Conservation (phyloP, 2,113 vertebrate species). For the Tricholaema leucomelas region DNA sequence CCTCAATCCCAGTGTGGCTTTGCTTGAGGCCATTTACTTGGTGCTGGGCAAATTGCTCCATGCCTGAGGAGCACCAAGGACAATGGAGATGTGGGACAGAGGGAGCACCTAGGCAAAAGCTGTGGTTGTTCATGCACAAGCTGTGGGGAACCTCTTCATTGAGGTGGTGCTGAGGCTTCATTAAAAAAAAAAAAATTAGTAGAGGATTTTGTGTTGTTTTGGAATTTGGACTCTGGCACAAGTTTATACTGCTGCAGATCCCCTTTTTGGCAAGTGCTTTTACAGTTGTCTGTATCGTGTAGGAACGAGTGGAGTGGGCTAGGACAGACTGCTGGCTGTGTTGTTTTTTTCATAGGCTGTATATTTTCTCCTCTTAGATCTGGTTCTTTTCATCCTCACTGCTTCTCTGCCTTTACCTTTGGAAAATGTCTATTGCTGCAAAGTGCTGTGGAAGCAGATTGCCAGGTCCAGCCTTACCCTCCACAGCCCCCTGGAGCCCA, state of each 20-base stretch:
- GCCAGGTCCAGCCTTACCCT: not conserved
- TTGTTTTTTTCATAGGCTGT: not conserved
- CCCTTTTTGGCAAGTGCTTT: not conserved
- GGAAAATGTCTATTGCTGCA: not conserved
- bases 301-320: not conserved
- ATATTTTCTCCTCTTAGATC: conserved; percentile 12
- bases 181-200: not conserved
- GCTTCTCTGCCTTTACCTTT: not conserved
- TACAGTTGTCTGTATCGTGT: not conserved
- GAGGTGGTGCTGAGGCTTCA: not conserved
- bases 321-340: not conserved
- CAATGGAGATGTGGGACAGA: rapidly evolving
- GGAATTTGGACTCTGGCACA: not conserved
- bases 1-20: rapidly evolving
- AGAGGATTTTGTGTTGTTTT: not conserved
- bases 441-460: not conserved
- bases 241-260: not conserved
- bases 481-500: rapidly evolving
- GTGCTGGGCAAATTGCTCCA: rapidly evolving
- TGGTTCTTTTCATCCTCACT: not conserved
- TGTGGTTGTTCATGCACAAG: too few relatives aligned
- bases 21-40: not conserved
- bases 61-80: not conserved
- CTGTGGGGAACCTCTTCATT: not conserved
- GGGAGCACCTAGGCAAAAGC: not conserved